phyloP scores from a whole-genome alignment of 2,797 vertebrate species.

The Labeo calbasu region DNA sequence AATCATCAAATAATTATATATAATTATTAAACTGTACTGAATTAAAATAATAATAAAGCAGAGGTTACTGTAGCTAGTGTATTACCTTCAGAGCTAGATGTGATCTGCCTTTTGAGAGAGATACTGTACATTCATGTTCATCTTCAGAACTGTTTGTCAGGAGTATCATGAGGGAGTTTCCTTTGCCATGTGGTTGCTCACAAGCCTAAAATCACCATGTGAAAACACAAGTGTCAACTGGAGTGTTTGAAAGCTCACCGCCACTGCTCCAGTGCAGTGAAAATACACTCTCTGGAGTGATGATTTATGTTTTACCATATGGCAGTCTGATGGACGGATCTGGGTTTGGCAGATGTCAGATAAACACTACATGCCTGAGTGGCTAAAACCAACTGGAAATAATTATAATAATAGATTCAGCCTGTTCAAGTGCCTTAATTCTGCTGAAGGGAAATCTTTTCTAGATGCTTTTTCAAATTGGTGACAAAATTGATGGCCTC shows the following conservation, averaged over 20 bases:
- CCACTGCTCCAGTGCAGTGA: conserved; percentile 4
- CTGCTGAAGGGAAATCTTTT: conserved; percentile 12
- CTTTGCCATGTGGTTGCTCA: conserved; percentile 19
- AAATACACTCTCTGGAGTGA: conserved; percentile 44
- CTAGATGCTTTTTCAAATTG: not conserved
- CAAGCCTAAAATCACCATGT: conserved; percentile 17
- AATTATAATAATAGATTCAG: conserved; percentile 6
- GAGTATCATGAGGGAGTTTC: conserved; percentile 8
- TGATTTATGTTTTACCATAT: conserved; percentile 60
- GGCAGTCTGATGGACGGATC: conserved; percentile 51
- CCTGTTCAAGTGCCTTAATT: not conserved
- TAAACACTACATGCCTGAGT: conserved; percentile 51
- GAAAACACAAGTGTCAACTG: conserved; percentile 6
- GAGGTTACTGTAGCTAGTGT: not conserved
- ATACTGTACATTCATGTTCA: not conserved
- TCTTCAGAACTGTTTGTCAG: not conserved
- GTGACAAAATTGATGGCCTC: not conserved
- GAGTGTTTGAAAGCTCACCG: conserved; percentile 14
- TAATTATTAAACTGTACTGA: not conserved
- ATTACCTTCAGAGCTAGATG: not conserved
- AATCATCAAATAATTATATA: not conserved
- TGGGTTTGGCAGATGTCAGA: conserved; percentile 52
- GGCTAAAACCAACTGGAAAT: conserved; percentile 42
- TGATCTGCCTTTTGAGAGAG: not conserved
- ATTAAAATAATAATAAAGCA: not conserved